Percentiles rank a stretch among this genome's conserved stretches.
These are phyloP conservation scores for Siderastrea radians DNA, from an alignment of 92 coral and sea anemone genomes.

Conservation along the genomic window DNA sequence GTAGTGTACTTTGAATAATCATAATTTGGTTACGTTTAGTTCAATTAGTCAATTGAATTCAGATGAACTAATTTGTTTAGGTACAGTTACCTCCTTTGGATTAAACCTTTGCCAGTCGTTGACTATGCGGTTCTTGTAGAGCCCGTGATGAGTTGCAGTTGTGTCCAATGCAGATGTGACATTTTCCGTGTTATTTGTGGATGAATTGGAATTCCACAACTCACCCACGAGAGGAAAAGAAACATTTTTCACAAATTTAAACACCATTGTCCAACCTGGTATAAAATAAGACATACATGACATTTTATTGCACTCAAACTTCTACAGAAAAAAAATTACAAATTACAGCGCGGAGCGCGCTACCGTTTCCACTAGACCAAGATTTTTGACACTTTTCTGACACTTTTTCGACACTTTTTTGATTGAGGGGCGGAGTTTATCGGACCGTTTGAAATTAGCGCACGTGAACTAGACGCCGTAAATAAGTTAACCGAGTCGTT, in stretches of 20 bases:
- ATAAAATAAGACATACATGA: background rate
- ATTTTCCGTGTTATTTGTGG: slow-evolving; percentile 18
- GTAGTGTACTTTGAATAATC: too few species aligned
- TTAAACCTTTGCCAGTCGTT: slow-evolving; percentile 33
- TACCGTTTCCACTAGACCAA: too few species aligned
- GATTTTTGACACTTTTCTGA: too few species aligned
- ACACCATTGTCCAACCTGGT: slow-evolving; percentile 56
- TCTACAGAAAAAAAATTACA: background rate
- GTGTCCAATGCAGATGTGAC: slow-evolving; percentile 42
- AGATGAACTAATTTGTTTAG: background rate
- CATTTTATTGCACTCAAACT: too few species aligned
- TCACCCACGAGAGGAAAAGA: background rate
- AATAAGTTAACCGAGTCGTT: too few species aligned
- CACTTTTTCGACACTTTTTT: too few species aligned
- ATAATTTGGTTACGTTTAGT: too few species aligned
- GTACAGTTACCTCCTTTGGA: slow-evolving; percentile 30
- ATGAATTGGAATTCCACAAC: slow-evolving; percentile 2
- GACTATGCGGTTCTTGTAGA: slow-evolving; percentile 58
- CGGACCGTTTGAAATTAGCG: too few species aligned
- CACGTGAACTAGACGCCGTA: too few species aligned
- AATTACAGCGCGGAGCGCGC: too few species aligned
- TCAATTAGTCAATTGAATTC: too few species aligned
- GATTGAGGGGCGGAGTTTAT: too few species aligned
- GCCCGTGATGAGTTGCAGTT: slow-evolving; percentile 15
- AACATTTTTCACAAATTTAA: slow-evolving; percentile 25